Evolutionary conservation across 2,797 vertebrate genomes (phyloP).

Genomic region (Parauchenoglanis ngamensis): DNA sequence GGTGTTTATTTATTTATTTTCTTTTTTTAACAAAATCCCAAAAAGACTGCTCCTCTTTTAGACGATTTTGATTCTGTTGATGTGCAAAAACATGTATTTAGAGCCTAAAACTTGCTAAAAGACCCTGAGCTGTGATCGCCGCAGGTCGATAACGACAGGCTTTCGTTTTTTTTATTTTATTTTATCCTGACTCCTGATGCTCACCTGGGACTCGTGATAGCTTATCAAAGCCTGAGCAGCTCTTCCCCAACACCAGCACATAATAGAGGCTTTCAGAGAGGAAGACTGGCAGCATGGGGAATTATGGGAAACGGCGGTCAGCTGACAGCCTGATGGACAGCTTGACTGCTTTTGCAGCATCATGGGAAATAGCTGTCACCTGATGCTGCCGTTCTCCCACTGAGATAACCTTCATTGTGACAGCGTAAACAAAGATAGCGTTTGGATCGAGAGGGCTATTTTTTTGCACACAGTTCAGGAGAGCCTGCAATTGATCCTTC

Average conservation of each 20-base stretch:
- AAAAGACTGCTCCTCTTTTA: conserved; percentile 28
- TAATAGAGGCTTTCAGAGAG: conserved; percentile 88
- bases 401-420: conserved; percentile 99
- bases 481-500: conserved; percentile 66
- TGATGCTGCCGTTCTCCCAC: conserved; percentile 85
- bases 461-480: conserved; percentile 19
- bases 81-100: conserved; percentile 30
- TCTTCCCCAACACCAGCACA: conserved; percentile 82
- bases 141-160: conserved; percentile 70
- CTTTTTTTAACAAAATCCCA: conserved; percentile 6
- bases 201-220: conserved; percentile 99
- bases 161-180: conserved; percentile 78
- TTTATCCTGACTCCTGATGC: conserved; percentile 72
- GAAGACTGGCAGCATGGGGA: conserved; percentile 81
- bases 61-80: conserved; percentile 32
- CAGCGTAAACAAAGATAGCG: conserved; percentile 85
- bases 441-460: conserved; percentile 24
- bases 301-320: conserved; percentile 91
- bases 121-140: conserved; percentile 33
- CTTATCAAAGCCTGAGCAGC: conserved; percentile 99
- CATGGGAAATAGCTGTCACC: conserved; percentile 98
- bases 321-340: conserved; percentile 94
- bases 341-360: conserved; percentile 95
- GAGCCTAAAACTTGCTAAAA: conserved; percentile 29
- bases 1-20: conserved; percentile 24